Conservation (phyloP, 2,797 vertebrate species). For the Ctenochaetus hawaiiensis region DNA sequence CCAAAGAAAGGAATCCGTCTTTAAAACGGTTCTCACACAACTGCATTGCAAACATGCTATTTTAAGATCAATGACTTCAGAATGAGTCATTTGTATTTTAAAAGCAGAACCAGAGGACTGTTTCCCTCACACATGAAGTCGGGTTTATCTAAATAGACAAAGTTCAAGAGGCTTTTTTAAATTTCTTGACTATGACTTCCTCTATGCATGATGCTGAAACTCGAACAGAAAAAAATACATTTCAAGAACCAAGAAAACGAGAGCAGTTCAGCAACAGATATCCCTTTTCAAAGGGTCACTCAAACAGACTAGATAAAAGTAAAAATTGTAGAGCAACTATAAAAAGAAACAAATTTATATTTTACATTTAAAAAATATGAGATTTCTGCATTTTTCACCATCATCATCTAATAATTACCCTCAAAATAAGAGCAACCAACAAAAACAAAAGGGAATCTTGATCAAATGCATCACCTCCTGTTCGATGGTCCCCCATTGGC, state of each 20-base stretch:
- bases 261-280: too few species aligned
- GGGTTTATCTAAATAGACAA: too few species aligned
- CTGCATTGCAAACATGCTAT: not conserved
- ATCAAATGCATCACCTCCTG: constrained; percentile 87
- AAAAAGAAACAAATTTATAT: not conserved
- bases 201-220: too few species aligned
- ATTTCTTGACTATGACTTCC: too few species aligned
- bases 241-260: too few species aligned
- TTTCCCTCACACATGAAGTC: too few species aligned
- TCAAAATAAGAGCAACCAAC: not conserved
- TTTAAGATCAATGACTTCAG: too few species aligned
- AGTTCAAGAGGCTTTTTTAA: too few species aligned
- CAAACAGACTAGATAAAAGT: constrained; percentile 40
- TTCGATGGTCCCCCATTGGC: constrained; percentile 90
- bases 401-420: not conserved
- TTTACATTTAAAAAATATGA: not conserved
- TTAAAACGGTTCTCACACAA: not conserved
- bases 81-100: not conserved
- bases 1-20: constrained; percentile 24
- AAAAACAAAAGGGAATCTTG: not conserved
- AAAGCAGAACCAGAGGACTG: constrained; percentile 2
- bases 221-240: too few species aligned
- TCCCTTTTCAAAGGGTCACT: constrained; percentile 14
- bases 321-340: not conserved
- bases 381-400: not conserved